Conservation (phyloP, 2,797 vertebrate genomes). For the Tangara arthus region DNA sequence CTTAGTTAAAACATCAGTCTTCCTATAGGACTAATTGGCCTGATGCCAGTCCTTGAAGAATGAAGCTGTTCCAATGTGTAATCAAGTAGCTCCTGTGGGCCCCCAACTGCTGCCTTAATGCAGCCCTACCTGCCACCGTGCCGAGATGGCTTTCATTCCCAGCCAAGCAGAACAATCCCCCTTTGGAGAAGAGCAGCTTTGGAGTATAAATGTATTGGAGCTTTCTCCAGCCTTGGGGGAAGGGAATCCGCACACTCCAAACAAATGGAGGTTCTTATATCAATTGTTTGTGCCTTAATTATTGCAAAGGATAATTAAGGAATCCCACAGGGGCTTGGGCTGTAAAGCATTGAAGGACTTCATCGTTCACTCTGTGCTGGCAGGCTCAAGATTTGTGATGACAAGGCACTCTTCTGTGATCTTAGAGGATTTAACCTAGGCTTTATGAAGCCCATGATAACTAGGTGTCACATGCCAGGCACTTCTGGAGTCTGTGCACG, state of each 20-base stretch:
- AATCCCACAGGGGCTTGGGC: constrained; percentile 8
- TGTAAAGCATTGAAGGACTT: neutral
- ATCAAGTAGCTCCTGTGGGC: constrained; percentile 63
- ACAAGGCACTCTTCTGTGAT: neutral
- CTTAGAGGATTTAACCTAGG: constrained; percentile 6
- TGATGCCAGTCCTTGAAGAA: constrained; percentile 48
- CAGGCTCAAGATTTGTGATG: constrained; percentile 11
- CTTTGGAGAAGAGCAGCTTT: constrained; percentile 57
- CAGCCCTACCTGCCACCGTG: constrained; percentile 54
- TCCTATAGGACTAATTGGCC: constrained; percentile 60
- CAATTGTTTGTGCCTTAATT: constrained; percentile 61
- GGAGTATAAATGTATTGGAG: constrained; percentile 5
- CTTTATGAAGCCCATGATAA: neutral
- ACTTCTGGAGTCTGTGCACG: neutral
- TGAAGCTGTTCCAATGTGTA: constrained; percentile 65
- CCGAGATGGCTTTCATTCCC: constrained; percentile 32
- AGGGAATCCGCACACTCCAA: neutral
- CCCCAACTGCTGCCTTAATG: constrained; percentile 44
- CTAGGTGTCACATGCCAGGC: neutral
- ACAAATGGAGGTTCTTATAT: constrained; percentile 41
- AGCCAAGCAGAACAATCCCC: constrained; percentile 62
- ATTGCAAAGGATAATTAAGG: constrained; percentile 59
- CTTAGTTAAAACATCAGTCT: constrained; percentile 55
- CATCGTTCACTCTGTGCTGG: neutral
- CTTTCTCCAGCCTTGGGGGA: constrained; percentile 38